Evolutionary conservation across 2,797 vertebrate species (phyloP).

Genomic region (Sphenopsis melanotis): DNA sequence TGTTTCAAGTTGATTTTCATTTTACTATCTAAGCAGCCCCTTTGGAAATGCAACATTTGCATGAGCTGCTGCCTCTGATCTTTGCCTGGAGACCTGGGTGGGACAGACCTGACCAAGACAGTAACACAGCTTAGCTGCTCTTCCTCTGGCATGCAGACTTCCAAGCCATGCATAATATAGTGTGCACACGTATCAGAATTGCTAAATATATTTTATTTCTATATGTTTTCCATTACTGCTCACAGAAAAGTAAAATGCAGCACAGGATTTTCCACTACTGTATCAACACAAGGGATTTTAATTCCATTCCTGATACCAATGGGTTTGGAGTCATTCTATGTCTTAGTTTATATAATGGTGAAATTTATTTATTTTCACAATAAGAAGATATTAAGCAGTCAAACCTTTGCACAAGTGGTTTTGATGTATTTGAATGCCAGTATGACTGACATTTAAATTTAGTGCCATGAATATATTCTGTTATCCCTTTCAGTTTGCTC

Average conservation of each 20-base stretch:
- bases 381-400: neutral
- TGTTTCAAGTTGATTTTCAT: conserved; percentile 15
- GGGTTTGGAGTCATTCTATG: neutral
- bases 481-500: neutral
- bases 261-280: neutral
- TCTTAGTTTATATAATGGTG: neutral
- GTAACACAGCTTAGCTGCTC: neutral
- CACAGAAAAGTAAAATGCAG: neutral
- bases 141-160: neutral
- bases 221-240: neutral
- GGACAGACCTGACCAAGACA: neutral
- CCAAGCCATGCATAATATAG: neutral
- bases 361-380: neutral
- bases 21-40: neutral
- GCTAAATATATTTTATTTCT: neutral
- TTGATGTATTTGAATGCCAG: neutral
- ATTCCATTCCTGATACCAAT: neutral
- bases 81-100: neutral
- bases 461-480: neutral
- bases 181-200: neutral
- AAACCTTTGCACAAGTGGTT: neutral
- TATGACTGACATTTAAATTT: neutral
- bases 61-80: neutral
- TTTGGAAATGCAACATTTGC: neutral
- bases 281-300: neutral